These are phyloP conservation scores for Crax fasciolata DNA, from an alignment of 2,797 vertebrate genomes.

Conservation along the genomic window DNA sequence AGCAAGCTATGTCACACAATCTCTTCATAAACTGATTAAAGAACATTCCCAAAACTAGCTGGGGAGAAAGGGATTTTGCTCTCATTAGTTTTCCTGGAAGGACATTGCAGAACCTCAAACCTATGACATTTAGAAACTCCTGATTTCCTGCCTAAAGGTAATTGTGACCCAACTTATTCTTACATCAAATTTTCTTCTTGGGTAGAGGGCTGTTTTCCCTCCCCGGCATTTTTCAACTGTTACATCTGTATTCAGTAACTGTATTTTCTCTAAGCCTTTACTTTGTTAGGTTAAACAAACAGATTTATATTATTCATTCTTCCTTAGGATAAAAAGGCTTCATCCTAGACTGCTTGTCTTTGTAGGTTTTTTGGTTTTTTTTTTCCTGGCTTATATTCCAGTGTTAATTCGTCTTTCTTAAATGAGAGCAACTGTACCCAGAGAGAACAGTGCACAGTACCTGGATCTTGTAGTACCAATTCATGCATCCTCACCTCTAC, in stretches of 20 bases:
- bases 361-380: neutral
- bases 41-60: neutral
- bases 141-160: neutral
- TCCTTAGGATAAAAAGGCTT: neutral
- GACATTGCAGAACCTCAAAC: neutral
- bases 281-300: conserved; percentile 9
- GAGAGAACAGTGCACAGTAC: neutral
- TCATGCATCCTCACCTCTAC: neutral
- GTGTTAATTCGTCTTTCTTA: neutral
- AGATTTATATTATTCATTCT: neutral
- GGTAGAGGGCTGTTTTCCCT: neutral
- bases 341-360: neutral
- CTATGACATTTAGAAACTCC: neutral
- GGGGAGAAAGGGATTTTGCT: neutral
- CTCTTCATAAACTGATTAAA: neutral
- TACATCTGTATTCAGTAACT: neutral
- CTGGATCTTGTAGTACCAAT: neutral
- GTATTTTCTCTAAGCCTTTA: neutral
- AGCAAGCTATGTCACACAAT: neutral
- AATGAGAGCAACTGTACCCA: neutral
- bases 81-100: neutral
- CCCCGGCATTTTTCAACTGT: neutral
- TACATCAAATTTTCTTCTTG: neutral
- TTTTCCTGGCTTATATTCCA: neutral
- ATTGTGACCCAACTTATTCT: neutral